phyloP scores from a whole-genome alignment of 2,888 invertebrate species.

The Tinea trinotella region DNA sequence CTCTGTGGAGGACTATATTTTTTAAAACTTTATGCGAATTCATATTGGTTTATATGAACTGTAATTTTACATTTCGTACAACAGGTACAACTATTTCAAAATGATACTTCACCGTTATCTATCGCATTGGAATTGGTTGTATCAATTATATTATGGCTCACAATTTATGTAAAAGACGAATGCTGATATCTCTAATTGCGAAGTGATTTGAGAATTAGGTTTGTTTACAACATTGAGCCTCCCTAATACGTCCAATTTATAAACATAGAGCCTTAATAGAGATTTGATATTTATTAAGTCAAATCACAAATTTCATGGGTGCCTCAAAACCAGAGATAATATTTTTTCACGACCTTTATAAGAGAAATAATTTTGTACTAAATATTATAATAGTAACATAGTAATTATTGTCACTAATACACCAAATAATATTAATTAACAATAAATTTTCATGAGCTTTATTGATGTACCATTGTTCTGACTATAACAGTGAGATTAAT shows the following conservation, averaged over 20 bases:
- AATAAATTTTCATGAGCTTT: no score
- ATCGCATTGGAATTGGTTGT: no score
- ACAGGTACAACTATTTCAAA: no score
- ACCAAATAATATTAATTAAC: no score
- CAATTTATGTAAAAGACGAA: no score
- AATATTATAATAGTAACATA: background rate
- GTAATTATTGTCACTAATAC: background rate
- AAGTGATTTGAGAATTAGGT: background rate
- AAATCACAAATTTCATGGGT: constrained; percentile 40
- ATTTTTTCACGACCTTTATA: constrained; percentile 44
- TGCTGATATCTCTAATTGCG: background rate
- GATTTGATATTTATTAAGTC: constrained; percentile 9
- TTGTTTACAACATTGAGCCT: background rate
- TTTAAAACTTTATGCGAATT: constrained; percentile 3
- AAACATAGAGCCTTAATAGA: background rate
- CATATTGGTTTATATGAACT: background rate
- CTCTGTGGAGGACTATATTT: background rate
- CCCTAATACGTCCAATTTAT: constrained; percentile 13
- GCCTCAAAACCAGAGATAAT: constrained; percentile 52
- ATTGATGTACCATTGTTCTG: no score
- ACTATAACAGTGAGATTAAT: no score
- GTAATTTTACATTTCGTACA: background rate
- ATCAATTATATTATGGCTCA: no score
- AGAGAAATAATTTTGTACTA: constrained; percentile 17
- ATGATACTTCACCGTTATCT: no score